phyloP scores from a whole-genome alignment of 2,113 vertebrate species.

The Anser brachyrhynchus region DNA sequence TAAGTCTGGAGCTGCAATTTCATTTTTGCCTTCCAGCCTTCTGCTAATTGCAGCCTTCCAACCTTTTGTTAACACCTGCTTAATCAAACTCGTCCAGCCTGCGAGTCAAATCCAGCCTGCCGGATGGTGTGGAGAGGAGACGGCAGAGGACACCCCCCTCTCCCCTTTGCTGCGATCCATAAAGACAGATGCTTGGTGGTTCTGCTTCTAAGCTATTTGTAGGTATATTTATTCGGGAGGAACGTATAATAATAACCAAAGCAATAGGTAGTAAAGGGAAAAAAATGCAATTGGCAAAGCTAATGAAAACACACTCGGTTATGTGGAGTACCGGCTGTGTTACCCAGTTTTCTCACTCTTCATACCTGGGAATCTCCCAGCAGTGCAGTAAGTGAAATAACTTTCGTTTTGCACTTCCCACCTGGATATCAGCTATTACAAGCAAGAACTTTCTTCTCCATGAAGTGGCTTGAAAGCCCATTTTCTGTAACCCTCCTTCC shows the following conservation, averaged over 20 bases:
- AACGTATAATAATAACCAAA: not conserved
- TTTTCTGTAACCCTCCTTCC: not conserved
- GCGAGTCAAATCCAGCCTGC: not conserved
- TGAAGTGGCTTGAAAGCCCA: not conserved
- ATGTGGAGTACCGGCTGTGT: not conserved
- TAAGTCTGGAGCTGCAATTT: not conserved
- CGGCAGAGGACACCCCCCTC: not conserved
- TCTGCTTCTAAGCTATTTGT: not conserved
- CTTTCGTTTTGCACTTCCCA: not conserved
- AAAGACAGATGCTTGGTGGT: not conserved
- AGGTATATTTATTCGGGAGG: not conserved
- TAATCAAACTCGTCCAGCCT: not conserved
- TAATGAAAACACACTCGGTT: not conserved
- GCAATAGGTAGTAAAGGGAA: not conserved
- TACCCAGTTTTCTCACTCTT: not conserved
- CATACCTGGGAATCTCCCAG: not conserved
- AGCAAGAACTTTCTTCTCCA: not conserved
- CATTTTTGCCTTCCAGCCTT: slow-evolving; percentile 3
- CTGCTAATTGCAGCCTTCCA: slow-evolving; percentile 22
- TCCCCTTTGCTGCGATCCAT: not conserved
- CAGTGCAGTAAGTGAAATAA: not conserved
- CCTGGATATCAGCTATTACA: not conserved
- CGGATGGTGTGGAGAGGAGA: not conserved
- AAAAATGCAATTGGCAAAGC: not conserved
- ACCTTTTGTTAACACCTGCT: not conserved